Percentiles rank a stretch among this genome's conserved stretches.
These are phyloP conservation scores for Metridium senile DNA, from an alignment of 92 coral and sea anemone species.

Conservation along the genomic window DNA sequence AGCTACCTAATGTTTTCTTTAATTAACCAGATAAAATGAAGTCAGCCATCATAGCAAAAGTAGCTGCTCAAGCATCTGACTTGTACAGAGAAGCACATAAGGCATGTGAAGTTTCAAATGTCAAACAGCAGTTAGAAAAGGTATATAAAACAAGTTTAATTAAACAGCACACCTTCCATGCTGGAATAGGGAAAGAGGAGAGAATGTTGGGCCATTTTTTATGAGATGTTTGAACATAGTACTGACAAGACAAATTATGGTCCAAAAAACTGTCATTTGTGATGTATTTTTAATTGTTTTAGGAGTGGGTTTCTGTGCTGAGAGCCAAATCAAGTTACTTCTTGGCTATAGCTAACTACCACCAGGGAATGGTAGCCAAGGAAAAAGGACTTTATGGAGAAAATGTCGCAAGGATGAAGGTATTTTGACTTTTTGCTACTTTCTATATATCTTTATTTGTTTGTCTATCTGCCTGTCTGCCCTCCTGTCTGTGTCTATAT, in stretches of 20 bases:
- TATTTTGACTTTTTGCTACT: not conserved
- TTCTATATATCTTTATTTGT: too few relatives aligned
- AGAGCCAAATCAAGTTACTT: conserved; percentile 80
- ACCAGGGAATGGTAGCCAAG: conserved; percentile 84
- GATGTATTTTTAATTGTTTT: not conserved
- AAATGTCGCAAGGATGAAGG: conserved; percentile 91
- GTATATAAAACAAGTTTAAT: too few relatives aligned
- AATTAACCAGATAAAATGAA: conserved; percentile 99
- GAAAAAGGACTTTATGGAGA: conserved; percentile 94
- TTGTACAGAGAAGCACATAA: conserved; percentile 83
- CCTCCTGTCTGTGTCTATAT: too few relatives aligned
- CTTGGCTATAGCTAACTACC: conserved; percentile 86
- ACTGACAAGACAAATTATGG: too few relatives aligned
- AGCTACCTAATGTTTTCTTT: too few relatives aligned
- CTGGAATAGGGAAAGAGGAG: too few relatives aligned
- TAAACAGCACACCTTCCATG: too few relatives aligned
- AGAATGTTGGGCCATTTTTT: too few relatives aligned
- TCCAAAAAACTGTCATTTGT: too few relatives aligned
- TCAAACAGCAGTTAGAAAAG: conserved; percentile 90
- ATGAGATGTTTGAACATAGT: too few relatives aligned
- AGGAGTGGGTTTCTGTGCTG: conserved; percentile 90
- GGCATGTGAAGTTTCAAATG: conserved; percentile 72
- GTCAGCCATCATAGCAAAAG: conserved; percentile 93
- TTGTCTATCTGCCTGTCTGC: too few relatives aligned
- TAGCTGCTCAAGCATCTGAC: conserved; percentile 95